Conservation (phyloP, 2,888 invertebrate species). For the Phytoseiulus persimilis region DNA sequence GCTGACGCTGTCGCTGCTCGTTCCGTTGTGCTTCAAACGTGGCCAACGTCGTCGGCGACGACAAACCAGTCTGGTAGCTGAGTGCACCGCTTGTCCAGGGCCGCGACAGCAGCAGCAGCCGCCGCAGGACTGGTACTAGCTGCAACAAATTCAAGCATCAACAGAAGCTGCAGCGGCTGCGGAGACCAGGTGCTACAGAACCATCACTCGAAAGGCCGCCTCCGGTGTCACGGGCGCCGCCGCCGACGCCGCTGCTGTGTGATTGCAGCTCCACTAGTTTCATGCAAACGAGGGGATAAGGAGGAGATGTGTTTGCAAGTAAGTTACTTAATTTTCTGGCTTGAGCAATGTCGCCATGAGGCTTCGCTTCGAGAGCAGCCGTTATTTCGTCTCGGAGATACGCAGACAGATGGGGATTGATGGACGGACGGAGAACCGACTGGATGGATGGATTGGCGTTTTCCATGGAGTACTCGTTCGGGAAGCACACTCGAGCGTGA, state of each 20-base stretch:
- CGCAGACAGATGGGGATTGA: too few species aligned
- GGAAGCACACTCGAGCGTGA: background rate
- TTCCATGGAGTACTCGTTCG: background rate
- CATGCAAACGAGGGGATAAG: background rate
- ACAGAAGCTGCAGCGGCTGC: background rate
- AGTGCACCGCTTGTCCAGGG: background rate
- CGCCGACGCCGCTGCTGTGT: background rate
- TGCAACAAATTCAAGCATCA: background rate
- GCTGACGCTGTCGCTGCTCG: background rate
- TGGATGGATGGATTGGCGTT: background rate
- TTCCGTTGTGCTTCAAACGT: background rate
- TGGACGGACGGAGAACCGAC: background rate
- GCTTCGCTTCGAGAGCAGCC: too few species aligned
- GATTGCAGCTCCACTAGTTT: background rate
- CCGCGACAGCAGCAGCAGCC: background rate
- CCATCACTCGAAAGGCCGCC: background rate
- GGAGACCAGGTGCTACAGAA: background rate
- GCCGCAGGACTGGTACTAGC: background rate
- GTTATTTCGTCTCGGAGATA: too few species aligned
- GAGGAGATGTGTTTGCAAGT: slow-evolving; percentile 5
- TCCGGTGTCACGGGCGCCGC: background rate
- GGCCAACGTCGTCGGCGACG: background rate
- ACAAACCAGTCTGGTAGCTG: background rate
- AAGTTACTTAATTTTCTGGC: background rate
- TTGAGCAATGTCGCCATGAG: background rate